Evolutionary conservation across 2,888 invertebrate genomes (phyloP).

Genomic region (Acronicta leporina): DNA sequence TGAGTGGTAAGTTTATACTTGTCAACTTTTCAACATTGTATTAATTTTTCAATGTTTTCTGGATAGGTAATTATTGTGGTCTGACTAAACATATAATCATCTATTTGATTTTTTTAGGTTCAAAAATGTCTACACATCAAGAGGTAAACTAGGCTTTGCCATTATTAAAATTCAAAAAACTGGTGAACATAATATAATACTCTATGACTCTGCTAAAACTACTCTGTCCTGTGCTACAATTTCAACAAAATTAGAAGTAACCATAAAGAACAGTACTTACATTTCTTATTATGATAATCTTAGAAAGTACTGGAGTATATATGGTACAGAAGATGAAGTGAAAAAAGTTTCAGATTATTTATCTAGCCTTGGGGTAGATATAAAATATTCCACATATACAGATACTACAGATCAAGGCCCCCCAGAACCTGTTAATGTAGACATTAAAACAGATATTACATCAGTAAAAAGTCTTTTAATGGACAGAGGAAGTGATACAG

Average conservation of each 20-base stretch:
- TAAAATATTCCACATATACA: constrained; percentile 57
- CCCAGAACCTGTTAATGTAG: constrained; percentile 51
- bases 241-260: constrained; percentile 67
- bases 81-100: no score
- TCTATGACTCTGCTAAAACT: constrained; percentile 80
- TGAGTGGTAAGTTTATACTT: constrained; percentile 73
- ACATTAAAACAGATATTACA: constrained; percentile 12
- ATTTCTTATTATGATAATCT: constrained; percentile 79
- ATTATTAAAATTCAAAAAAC: constrained; percentile 72
- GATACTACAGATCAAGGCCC: constrained; percentile 50
- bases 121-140: constrained; percentile 70
- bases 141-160: constrained; percentile 82
- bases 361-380: constrained; percentile 61
- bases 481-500: constrained; percentile 77
- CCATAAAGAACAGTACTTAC: constrained; percentile 70
- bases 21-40: no score
- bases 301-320: constrained; percentile 78
- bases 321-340: constrained; percentile 70
- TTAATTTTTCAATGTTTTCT: no score
- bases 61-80: no score
- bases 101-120: constrained; percentile 61
- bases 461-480: constrained; percentile 31
- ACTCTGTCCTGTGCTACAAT: constrained; percentile 74
- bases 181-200: constrained; percentile 69
- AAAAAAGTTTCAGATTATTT: constrained; percentile 68